phyloP scores from a whole-genome alignment of 2,113 vertebrate genomes.

The Grus americana region DNA sequence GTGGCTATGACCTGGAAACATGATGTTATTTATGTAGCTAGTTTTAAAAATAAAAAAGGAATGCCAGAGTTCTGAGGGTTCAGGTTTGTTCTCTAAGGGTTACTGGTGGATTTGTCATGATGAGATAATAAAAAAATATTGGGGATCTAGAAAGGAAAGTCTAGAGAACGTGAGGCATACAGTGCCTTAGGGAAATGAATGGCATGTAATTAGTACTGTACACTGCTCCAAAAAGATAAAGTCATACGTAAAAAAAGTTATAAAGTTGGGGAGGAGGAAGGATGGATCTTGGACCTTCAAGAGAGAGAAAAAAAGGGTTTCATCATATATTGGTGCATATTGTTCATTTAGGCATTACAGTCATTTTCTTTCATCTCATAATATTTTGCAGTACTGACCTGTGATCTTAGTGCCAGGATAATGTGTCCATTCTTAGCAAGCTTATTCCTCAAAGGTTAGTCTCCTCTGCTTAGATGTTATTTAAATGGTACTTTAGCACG shows the following conservation, averaged over 20 bases:
- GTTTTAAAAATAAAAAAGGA: neutral
- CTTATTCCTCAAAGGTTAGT: slow-evolving; percentile 13
- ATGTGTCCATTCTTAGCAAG: neutral
- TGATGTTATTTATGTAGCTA: neutral
- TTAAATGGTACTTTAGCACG: neutral
- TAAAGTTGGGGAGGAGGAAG: neutral
- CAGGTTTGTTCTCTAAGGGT: neutral
- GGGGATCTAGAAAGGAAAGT: neutral
- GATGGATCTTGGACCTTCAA: neutral
- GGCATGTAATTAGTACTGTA: neutral
- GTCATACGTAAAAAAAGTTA: neutral
- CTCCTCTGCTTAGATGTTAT: neutral
- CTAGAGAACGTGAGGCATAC: neutral
- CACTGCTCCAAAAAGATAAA: neutral
- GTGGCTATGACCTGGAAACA: neutral
- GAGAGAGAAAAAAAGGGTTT: neutral
- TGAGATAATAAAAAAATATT: neutral
- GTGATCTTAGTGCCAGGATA: neutral
- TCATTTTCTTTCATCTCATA: neutral
- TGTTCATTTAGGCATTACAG: neutral
- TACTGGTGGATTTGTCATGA: neutral
- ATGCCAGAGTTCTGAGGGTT: neutral
- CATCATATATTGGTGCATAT: neutral
- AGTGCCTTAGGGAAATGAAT: neutral
- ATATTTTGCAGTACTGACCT: neutral